Percentiles rank a stretch among this genome's conserved stretches.
Conservation (phyloP, 2,888 invertebrate species). For the Didymodactylos carnosus region DNA sequence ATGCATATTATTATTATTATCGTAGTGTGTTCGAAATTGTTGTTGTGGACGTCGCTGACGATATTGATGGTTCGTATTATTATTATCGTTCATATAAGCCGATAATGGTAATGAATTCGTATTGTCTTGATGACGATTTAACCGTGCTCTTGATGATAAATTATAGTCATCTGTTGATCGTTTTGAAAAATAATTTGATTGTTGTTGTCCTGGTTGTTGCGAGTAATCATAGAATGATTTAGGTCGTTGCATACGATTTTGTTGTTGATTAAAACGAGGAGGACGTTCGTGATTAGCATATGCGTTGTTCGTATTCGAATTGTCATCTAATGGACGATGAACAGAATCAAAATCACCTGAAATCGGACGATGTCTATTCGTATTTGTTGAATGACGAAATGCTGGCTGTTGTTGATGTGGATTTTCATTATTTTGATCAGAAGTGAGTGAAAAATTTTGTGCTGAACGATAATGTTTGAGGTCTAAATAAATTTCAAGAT, state of each 20-base stretch:
- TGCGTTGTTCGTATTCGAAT: too few relatives aligned
- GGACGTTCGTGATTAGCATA: too few relatives aligned
- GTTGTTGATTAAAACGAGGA: background rate
- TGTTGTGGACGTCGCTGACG: background rate
- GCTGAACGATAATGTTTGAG: too few relatives aligned
- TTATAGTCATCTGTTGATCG: background rate
- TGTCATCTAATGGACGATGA: too few relatives aligned
- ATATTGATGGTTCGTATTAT: background rate
- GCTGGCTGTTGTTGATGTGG: too few relatives aligned
- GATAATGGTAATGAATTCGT: background rate
- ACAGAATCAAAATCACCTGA: too few relatives aligned
- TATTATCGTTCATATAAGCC: background rate
- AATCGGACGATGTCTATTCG: too few relatives aligned
- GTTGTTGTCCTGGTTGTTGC: background rate
- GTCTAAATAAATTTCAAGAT: too few relatives aligned
- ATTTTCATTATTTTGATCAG: too few relatives aligned
- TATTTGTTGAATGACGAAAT: too few relatives aligned
- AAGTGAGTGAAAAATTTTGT: too few relatives aligned
- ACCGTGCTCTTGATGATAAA: background rate
- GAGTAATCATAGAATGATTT: background rate
- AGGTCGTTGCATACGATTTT: background rate
- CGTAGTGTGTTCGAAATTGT: background rate
- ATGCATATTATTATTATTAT: too few relatives aligned
- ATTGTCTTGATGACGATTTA: background rate
- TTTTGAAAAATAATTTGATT: background rate